A percentile compares a stretch with the other conserved stretches of the same genome.
These are phyloP conservation scores for Typhlichthys eigenmanni DNA, from an alignment of 2,797 vertebrate genomes.

Conservation along the genomic window DNA sequence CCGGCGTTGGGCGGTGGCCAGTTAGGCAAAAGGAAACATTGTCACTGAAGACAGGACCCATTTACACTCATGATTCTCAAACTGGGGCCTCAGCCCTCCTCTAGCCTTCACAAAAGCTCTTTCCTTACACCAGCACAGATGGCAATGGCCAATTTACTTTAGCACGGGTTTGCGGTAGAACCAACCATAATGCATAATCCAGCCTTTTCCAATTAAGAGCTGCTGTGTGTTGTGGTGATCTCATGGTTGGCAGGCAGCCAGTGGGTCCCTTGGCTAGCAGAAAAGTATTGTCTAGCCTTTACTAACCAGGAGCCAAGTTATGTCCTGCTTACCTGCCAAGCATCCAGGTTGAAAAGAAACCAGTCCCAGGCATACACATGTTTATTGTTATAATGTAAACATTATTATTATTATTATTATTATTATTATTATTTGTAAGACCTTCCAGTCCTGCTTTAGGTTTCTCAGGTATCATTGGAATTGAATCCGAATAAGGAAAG, in stretches of 20 bases:
- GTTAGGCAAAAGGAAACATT: slow-evolving; percentile 15
- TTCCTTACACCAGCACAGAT: slow-evolving; percentile 19
- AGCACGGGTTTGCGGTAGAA: slow-evolving; percentile 32
- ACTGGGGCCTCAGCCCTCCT: slow-evolving; percentile 4
- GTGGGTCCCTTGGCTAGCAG: slow-evolving; percentile 72
- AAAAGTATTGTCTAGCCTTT: slow-evolving; percentile 48
- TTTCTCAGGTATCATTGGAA: slow-evolving; percentile 17
- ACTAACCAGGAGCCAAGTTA: slow-evolving; percentile 51
- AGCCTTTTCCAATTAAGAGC: slow-evolving; percentile 85
- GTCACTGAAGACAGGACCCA: neutral
- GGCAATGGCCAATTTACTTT: slow-evolving; percentile 28
- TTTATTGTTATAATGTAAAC: slow-evolving; percentile 78
- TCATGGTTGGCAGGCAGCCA: slow-evolving; percentile 86
- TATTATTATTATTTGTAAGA: slow-evolving; percentile 13
- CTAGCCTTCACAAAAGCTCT: slow-evolving; percentile 6
- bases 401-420: neutral
- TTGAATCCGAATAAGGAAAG: neutral
- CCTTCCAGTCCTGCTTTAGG: slow-evolving; percentile 21
- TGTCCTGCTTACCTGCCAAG: slow-evolving; percentile 83
- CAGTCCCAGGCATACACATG: slow-evolving; percentile 71
- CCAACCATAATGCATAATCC: slow-evolving; percentile 56
- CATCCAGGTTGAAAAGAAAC: slow-evolving; percentile 73
- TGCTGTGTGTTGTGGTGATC: slow-evolving; percentile 79
- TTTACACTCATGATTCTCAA: neutral
- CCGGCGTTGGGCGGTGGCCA: neutral